Percentiles rank a stretch among this genome's conserved stretches.
phyloP scores from a whole-genome alignment of 2,797 vertebrate species.

The Heteromormyrus szaboi region DNA sequence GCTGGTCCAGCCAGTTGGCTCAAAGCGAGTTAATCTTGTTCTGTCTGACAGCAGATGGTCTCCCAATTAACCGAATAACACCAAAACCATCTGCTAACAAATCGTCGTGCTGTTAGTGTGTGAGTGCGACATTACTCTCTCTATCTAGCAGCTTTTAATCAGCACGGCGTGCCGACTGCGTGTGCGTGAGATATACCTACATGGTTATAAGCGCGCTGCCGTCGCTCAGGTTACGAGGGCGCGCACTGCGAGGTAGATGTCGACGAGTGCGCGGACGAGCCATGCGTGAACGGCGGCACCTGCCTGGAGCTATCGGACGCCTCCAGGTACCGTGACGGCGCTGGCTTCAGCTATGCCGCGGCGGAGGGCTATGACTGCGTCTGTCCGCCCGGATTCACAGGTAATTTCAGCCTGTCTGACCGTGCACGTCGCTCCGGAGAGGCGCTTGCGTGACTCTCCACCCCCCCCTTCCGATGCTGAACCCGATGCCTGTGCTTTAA shows the following conservation, averaged over 20 bases:
- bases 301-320: constrained; percentile 77
- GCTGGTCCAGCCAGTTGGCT: not conserved
- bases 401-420: constrained; percentile 51
- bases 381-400: constrained; percentile 76
- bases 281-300: constrained; percentile 70
- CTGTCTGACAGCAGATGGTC: not conserved
- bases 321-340: constrained; percentile 53
- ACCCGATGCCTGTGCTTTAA: constrained; percentile 39
- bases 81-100: not conserved
- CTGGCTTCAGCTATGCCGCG: constrained; percentile 64
- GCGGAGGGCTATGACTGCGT: constrained; percentile 79
- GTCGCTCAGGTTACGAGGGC: constrained; percentile 73
- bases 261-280: constrained; percentile 70
- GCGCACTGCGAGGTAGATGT: constrained; percentile 75
- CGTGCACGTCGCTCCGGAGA: not conserved
- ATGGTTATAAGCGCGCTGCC: not conserved
- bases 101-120: constrained; percentile 40
- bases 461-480: not conserved
- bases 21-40: not conserved
- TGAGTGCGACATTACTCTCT: constrained; percentile 58
- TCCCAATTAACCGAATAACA: not conserved
- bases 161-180: constrained; percentile 61
- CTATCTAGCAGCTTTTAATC: not conserved
- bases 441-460: not conserved
- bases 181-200: not conserved